A percentile compares a stretch with the other conserved stretches of the same genome.
Conservation (phyloP, 2,888 invertebrate genomes). For the Mimumesa dahlbomi region DNA sequence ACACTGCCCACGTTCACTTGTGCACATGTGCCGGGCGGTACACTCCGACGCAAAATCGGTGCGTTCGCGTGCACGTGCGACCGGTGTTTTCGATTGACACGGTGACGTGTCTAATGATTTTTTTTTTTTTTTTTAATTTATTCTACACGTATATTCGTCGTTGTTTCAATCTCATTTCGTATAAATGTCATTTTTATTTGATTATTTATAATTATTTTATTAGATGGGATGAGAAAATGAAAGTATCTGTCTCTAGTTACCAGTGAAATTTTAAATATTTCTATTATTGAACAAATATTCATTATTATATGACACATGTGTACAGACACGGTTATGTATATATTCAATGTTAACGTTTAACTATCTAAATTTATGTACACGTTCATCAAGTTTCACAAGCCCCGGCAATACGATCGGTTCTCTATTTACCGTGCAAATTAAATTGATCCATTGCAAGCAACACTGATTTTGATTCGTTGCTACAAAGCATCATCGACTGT, state of each 20-base stretch:
- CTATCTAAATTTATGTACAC: no score
- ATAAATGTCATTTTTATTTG: neutral
- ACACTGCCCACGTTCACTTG: constrained; percentile 30
- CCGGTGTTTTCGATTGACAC: neutral
- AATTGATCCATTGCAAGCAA: neutral
- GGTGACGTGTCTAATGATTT: no score
- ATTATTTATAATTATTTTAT: neutral
- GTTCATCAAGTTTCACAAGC: neutral
- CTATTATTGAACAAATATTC: no score
- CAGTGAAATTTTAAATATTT: neutral
- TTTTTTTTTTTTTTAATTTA: neutral
- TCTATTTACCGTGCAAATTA: neutral
- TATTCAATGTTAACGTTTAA: no score
- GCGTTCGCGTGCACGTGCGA: constrained; percentile 42
- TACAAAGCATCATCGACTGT: constrained; percentile 40
- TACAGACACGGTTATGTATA: no score
- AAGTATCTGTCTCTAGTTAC: no score
- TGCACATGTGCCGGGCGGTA: constrained; percentile 32
- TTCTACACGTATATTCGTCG: neutral
- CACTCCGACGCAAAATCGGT: constrained; percentile 36
- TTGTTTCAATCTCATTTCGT: neutral
- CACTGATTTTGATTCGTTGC: neutral
- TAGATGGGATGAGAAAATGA: neutral
- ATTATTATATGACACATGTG: no score
- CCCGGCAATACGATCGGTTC: no score